phyloP scores from a whole-genome alignment of 2,113 vertebrate genomes.

The Anser brachyrhynchus region DNA sequence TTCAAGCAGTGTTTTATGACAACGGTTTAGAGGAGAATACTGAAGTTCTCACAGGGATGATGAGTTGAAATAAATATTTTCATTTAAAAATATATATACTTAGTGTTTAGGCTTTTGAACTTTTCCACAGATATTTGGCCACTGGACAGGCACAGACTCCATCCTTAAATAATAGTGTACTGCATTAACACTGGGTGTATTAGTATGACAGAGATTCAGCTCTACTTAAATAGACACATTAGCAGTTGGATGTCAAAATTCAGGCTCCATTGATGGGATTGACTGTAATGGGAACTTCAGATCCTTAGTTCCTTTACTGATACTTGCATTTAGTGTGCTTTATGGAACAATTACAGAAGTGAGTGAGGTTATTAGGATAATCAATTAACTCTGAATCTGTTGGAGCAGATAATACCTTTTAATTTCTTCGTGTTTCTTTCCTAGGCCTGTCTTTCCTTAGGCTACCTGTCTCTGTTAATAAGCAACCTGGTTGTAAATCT shows the following conservation, averaged over 20 bases:
- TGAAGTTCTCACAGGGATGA: neutral
- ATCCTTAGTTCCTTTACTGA: neutral
- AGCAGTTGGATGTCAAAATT: neutral
- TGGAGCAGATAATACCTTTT: neutral
- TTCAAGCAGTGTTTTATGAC: conserved; percentile 13
- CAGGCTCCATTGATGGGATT: neutral
- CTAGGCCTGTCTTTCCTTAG: neutral
- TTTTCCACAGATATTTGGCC: neutral
- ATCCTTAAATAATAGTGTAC: neutral
- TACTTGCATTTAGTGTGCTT: neutral
- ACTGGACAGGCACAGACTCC: neutral
- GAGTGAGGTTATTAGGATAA: neutral
- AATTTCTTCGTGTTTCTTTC: neutral
- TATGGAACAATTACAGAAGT: neutral
- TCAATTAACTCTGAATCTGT: neutral
- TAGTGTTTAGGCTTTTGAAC: neutral
- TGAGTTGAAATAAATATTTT: neutral
- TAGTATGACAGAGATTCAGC: neutral
- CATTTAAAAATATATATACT: neutral
- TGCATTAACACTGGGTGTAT: neutral
- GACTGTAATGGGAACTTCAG: neutral
- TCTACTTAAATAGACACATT: neutral
- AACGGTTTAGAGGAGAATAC: neutral
- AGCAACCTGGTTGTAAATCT: neutral
- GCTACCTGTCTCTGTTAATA: neutral